A percentile compares a stretch with the other conserved stretches of the same genome.
These are phyloP conservation scores for Varecia variegata DNA, from an alignment of 2,797 vertebrate genomes.

Conservation along the genomic window DNA sequence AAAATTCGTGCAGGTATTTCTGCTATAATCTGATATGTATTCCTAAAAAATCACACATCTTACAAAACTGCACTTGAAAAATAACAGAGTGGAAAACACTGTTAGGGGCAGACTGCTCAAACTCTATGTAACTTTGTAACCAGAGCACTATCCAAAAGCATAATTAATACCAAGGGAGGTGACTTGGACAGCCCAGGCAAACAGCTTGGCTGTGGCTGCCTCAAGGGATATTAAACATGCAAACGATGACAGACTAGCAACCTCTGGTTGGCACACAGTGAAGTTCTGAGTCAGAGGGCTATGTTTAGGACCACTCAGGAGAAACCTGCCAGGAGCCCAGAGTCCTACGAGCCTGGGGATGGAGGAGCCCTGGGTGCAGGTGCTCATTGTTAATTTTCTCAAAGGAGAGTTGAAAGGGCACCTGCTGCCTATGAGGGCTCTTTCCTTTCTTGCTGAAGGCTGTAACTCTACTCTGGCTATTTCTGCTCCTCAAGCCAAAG, in stretches of 20 bases:
- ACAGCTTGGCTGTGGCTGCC: background rate
- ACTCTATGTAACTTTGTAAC: conserved; percentile 1
- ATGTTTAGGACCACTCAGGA: fast-evolving
- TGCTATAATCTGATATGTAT: background rate
- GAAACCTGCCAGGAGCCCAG: background rate
- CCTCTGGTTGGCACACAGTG: background rate
- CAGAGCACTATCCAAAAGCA: conserved; percentile 8
- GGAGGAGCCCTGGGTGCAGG: background rate
- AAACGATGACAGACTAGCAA: background rate
- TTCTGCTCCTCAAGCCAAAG: background rate
- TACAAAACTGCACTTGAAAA: conserved; percentile 22
- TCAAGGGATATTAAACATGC: background rate
- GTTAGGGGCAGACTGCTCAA: background rate
- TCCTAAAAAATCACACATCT: background rate
- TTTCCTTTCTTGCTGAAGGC: background rate
- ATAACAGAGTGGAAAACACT: background rate
- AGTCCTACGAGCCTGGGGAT: fast-evolving
- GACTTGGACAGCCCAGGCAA: background rate
- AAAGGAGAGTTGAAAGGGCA: background rate
- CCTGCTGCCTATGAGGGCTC: background rate
- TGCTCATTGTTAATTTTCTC: background rate
- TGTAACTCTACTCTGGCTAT: background rate
- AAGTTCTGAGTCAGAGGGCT: background rate
- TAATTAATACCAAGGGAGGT: background rate
- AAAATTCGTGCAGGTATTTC: background rate